These are phyloP conservation scores for Geodia barretti DNA, from an alignment of 37 sponge, comb jelly and placozoan genomes.

Conservation along the genomic window DNA sequence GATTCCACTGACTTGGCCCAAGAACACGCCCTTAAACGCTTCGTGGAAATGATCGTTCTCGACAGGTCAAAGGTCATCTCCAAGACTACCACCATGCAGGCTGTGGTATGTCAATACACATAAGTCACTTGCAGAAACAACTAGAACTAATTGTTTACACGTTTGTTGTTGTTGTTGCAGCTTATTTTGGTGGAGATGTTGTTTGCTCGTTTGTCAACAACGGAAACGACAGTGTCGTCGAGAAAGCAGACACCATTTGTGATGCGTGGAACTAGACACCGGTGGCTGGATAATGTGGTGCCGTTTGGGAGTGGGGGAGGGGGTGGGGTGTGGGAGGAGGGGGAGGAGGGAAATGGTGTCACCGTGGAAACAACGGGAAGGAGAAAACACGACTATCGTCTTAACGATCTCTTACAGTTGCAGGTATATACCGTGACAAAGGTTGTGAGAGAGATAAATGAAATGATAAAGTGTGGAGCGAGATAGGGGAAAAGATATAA, in stretches of 20 bases:
- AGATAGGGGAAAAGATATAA: no score
- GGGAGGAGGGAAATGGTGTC: no score
- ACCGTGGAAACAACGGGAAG: no score
- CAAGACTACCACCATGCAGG: neutral
- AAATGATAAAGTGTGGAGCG: no score
- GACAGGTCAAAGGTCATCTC: neutral
- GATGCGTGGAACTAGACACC: constrained; percentile 37
- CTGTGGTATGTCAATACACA: neutral
- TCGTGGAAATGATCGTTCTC: neutral
- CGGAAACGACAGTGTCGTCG: neutral
- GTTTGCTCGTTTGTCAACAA: constrained; percentile 3
- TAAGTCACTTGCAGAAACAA: neutral
- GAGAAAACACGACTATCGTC: neutral
- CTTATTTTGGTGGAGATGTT: constrained; percentile 22
- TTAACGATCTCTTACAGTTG: neutral
- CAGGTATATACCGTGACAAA: no score
- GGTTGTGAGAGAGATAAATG: no score
- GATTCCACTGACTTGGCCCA: neutral
- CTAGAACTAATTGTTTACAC: neutral
- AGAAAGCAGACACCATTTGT: constrained; percentile 34
- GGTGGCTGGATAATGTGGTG: constrained; percentile 44
- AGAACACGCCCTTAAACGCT: neutral
- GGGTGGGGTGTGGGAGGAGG: no score
- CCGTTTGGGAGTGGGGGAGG: no score
- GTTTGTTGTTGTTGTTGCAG: constrained; percentile 12